Evolutionary conservation across 2,113 vertebrate genomes (phyloP).

Genomic region (Dasypus novemcinctus): DNA sequence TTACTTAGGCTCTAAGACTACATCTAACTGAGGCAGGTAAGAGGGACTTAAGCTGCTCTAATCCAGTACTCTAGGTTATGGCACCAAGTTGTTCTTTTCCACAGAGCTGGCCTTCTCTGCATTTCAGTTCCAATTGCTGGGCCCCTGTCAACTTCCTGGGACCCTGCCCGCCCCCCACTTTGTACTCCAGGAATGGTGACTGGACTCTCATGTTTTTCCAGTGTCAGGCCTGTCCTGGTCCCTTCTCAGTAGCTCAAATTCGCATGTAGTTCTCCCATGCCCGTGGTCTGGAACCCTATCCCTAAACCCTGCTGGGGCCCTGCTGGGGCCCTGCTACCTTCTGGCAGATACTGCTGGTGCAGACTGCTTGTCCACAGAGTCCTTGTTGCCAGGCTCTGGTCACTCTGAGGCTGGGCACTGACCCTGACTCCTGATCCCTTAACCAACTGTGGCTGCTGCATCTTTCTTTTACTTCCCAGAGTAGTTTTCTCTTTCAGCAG

Average conservation of each 20-base stretch:
- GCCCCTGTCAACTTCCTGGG: not conserved
- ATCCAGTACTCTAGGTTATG: not conserved
- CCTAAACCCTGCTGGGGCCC: not conserved
- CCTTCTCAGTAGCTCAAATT: not conserved
- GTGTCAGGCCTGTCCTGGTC: not conserved
- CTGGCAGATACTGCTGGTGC: not conserved
- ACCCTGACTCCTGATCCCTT: not conserved
- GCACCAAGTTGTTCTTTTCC: not conserved
- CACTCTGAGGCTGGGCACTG: not conserved
- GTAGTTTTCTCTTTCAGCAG: not conserved
- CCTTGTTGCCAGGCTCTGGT: not conserved
- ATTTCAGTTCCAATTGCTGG: not conserved
- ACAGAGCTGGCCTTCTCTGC: not conserved
- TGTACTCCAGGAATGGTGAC: not conserved
- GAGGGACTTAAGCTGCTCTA: not conserved
- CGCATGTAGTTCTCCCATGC: not conserved
- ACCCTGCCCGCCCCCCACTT: rapidly evolving
- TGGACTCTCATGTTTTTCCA: not conserved
- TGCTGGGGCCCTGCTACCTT: not conserved
- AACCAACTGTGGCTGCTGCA: not conserved
- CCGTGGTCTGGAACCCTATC: not conserved
- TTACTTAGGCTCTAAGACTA: not conserved
- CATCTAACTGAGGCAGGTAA: not conserved
- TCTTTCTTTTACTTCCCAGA: not conserved
- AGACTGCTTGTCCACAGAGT: not conserved